phyloP scores from a whole-genome alignment of 2,797 vertebrate species.

The Coregonus suidteri region DNA sequence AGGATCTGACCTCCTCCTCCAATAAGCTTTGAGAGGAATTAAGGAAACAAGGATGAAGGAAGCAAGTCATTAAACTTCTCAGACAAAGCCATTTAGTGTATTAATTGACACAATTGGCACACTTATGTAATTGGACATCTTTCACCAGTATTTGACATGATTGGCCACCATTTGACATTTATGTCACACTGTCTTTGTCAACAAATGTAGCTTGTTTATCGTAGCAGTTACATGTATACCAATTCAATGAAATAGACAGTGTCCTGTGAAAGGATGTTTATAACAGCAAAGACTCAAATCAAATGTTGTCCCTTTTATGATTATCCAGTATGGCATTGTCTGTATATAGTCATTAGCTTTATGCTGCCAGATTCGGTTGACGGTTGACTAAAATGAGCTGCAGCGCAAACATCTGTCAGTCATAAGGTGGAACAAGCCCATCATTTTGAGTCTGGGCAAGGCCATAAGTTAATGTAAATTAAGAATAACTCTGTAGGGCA shows the following conservation, averaged over 20 bases:
- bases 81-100: too few species aligned
- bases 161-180: neutral
- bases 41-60: neutral
- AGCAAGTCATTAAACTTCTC: neutral
- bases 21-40: neutral
- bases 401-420: constrained; percentile 55
- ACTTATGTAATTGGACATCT: neutral
- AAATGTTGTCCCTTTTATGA: neutral
- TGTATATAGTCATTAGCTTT: neutral
- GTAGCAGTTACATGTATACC: neutral
- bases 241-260: neutral
- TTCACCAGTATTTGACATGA: neutral
- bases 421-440: constrained; percentile 58
- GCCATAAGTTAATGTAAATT: constrained; percentile 60
- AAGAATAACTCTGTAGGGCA: constrained; percentile 54
- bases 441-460: constrained; percentile 46
- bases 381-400: constrained; percentile 5
- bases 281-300: neutral
- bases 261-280: neutral
- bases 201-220: neutral
- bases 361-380: neutral
- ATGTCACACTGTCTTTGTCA: neutral
- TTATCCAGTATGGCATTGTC: neutral
- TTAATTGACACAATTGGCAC: neutral
- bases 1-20: too few species aligned